Base-by-base conservation (phyloP, 2,888 invertebrate species). In the Chrysolina americana region DNA sequence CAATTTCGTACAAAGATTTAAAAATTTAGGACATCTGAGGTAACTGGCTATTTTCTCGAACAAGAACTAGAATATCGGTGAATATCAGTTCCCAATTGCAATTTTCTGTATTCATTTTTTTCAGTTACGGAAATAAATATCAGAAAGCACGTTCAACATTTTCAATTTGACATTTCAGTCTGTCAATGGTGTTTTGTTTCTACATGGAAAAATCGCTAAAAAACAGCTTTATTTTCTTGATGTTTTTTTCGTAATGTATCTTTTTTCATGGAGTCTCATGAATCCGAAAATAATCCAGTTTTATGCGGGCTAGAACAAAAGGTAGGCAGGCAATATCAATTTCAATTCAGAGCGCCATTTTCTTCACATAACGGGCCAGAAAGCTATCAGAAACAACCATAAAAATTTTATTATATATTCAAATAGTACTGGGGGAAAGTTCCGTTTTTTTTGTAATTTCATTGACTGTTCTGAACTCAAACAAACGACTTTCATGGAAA, bases 291-390 rank as follows among this genome's bases (percentile, higher is more conserved):
- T 73, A 70, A 76, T 66, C 73, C 65, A 73, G 70, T 76, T 70
- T 73, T 62, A 76, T 76, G 70, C 70, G 23, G 66, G 70, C 70
- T 68, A 70, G 65, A 73, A 68, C 59, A 73, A 63, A 70, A 73
- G 71, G 72, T 70, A 76, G 76, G 80, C 76, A 76, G 76, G 80
- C 76, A 77, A 77, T 78, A 80, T 80, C 78, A 79, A 79, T 80
- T 79, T 79, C 79, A 80, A 80, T 79, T 80, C 76, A 71, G 68
- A 74, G 64, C 66, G 62, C 59, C 71, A 56, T 70, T 74, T 44
- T 41, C 68, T 68, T 23, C 63, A 53, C 21, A 41, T 63, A 74
- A 74, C 56, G 56, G 68, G 62, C 56, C 63, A 47, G 64, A 68
- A 71, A 65, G 68, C 70, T 64, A 74, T 74, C 71, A 71, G 71